A percentile compares a stretch with the other conserved stretches of the same genome.
Evolutionary conservation across 2,797 vertebrate species (phyloP).

Genomic region (Danio choprae): DNA sequence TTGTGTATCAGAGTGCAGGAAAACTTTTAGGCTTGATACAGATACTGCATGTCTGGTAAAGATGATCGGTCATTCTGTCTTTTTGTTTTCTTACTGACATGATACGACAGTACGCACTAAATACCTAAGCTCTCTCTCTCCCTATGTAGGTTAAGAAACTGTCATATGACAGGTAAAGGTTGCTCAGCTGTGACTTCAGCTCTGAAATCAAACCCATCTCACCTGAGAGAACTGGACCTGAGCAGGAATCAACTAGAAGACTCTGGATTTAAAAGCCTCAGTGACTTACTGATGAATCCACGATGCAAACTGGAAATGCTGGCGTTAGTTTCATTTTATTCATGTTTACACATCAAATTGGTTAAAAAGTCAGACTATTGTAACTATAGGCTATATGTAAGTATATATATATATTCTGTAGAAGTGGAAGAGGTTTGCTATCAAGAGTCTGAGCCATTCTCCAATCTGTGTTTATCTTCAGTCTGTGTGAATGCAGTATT

Average conservation of each 20-base stretch:
- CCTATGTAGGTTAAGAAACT: background rate
- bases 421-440: too few species aligned
- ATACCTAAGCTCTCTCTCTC: background rate
- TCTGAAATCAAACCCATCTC: background rate
- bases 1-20: too few species aligned
- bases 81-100: too few species aligned
- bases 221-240: background rate
- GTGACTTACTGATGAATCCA: background rate
- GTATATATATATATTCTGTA: background rate
- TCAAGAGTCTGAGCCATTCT: too few species aligned
- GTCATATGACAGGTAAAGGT: rapidly evolving
- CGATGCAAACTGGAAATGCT: background rate
- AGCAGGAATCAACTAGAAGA: background rate
- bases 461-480: background rate
- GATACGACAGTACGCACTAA: too few species aligned
- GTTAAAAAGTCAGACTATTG: too few species aligned
- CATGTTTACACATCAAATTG: background rate
- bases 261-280: background rate
- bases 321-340: background rate
- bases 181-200: background rate
- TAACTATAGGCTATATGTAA: too few species aligned
- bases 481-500: slow-evolving; percentile 8
- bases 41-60: too few species aligned
- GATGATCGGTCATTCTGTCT: too few species aligned
- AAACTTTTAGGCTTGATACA: too few species aligned